Conservation (phyloP, 2,113 vertebrate species). For the Agapornis roseicollis region DNA sequence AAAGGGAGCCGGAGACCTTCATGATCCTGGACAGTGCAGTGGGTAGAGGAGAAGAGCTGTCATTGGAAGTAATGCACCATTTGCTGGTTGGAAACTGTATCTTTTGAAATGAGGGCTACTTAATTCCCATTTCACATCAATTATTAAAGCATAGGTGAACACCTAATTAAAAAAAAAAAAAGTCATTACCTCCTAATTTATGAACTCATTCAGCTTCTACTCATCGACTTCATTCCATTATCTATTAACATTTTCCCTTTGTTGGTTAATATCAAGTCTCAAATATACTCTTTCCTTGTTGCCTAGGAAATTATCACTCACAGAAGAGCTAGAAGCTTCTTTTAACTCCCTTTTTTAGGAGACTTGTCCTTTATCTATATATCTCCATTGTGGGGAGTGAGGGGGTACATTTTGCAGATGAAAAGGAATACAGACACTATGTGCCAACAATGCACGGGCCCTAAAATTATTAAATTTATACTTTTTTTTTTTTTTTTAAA, state of each 20-base stretch:
- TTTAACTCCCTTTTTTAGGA: neutral
- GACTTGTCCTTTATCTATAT: neutral
- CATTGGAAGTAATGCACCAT: neutral
- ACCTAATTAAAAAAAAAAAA: constrained; percentile 25
- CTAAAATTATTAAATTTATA: neutral
- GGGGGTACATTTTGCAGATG: neutral
- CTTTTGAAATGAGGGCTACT: neutral
- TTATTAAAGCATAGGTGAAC: constrained; percentile 36
- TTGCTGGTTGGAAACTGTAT: neutral
- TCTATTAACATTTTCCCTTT: constrained; percentile 38
- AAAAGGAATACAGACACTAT: neutral
- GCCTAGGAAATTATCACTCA: constrained; percentile 66
- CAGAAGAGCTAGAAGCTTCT: constrained; percentile 31
- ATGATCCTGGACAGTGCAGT: neutral
- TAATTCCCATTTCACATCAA: constrained; percentile 22
- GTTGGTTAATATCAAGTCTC: constrained; percentile 32
- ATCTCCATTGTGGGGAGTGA: neutral
- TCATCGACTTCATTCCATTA: neutral
- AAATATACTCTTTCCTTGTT: constrained; percentile 41
- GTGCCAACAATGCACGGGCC: neutral
- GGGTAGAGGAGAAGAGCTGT: neutral
- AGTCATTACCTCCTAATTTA: constrained; percentile 23
- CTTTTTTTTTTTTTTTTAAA: neutral
- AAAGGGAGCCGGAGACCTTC: neutral
- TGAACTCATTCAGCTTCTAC: constrained; percentile 32